Percentiles rank a stretch among this genome's conserved stretches.
These are phyloP conservation scores for Catalaphyllia jardinei DNA, from an alignment of 64 coral and sea anemone species.

Conservation along the genomic window DNA sequence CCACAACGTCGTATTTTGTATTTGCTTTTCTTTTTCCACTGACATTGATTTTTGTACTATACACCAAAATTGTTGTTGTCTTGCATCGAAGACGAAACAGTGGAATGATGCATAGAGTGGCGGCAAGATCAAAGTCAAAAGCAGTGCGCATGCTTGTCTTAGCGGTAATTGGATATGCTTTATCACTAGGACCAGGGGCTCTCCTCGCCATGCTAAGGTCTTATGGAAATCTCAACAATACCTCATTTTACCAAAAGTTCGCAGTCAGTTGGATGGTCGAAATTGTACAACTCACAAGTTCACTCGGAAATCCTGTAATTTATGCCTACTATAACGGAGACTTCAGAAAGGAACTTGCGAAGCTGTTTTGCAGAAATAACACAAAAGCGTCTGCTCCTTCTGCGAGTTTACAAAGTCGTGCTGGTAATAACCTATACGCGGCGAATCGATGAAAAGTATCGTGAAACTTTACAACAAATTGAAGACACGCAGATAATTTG, in stretches of 20 bases:
- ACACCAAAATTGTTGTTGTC: slow-evolving; percentile 1
- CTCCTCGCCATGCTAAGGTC: not conserved
- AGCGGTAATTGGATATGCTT: not conserved
- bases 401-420: no score
- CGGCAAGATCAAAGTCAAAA: slow-evolving; percentile 15
- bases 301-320: not conserved
- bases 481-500: no score
- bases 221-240: not conserved
- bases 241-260: not conserved
- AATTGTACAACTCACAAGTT: not conserved
- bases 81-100: not conserved
- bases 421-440: no score
- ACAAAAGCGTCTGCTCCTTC: not conserved
- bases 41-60: not conserved
- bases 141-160: slow-evolving; percentile 32
- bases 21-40: slow-evolving; percentile 6
- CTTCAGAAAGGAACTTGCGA: not conserved
- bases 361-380: not conserved
- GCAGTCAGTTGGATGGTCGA: not conserved
- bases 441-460: not conserved
- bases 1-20: not conserved
- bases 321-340: not conserved
- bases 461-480: no score
- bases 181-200: not conserved
- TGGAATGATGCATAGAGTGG: not conserved